Conservation (phyloP, 1,140 invertebrate species). For the Akabosia matsudoensis region DNA sequence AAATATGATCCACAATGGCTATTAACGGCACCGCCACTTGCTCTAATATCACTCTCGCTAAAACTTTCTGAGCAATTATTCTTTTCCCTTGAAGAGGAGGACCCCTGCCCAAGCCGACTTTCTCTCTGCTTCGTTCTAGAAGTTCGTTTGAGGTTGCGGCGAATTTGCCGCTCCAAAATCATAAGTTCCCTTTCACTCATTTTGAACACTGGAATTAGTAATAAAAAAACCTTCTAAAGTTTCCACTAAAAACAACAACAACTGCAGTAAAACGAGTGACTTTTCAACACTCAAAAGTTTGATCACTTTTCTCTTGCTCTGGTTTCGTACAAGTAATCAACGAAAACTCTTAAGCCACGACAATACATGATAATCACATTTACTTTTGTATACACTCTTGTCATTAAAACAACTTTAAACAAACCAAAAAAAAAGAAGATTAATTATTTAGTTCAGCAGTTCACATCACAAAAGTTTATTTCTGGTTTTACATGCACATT, state of each 20-base stretch:
- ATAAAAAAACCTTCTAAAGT: not conserved
- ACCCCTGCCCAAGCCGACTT: not conserved
- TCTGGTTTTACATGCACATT: not conserved
- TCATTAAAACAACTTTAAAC: too few species aligned
- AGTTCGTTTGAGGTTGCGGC: conserved; percentile 7
- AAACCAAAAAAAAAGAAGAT: too few species aligned
- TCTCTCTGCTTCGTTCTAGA: not conserved
- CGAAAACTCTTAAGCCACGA: too few species aligned
- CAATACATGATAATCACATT: too few species aligned
- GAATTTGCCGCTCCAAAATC: conserved; percentile 4
- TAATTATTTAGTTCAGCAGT: too few species aligned
- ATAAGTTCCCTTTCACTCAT: conserved; percentile 20
- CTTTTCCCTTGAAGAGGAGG: not conserved
- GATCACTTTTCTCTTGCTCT: too few species aligned
- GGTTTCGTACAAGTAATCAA: too few species aligned
- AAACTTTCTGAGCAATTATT: not conserved
- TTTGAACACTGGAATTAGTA: not conserved
- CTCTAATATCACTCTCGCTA: too few species aligned
- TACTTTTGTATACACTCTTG: too few species aligned
- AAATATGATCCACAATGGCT: not conserved
- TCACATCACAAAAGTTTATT: too few species aligned
- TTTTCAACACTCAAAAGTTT: too few species aligned
- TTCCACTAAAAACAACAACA: not conserved
- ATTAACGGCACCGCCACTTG: conserved; percentile 1
- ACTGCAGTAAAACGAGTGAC: too few species aligned